Evolutionary conservation across 2,113 vertebrate species (phyloP), one percentile per base, ranked within the genome.

Genomic region (Cottus gobio): DNA sequence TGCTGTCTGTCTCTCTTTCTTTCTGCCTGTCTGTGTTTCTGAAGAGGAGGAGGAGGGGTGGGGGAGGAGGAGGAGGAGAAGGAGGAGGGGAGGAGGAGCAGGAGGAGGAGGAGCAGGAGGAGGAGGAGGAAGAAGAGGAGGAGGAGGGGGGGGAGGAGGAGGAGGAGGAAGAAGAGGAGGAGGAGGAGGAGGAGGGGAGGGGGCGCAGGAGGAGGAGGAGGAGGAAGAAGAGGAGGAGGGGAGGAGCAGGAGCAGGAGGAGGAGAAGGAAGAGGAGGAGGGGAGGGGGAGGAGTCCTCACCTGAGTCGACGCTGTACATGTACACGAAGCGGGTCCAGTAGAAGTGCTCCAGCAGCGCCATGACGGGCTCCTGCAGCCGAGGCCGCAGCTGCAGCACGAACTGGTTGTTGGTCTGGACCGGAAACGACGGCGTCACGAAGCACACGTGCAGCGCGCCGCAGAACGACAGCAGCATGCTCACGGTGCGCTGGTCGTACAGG

Each of bases 401-500:
- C 93, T 99, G 98, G 92, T 99, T 99, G 90, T 97, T 98, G 0
- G 97, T 97, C 46, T 96, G 95, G 0, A 98, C 96, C 0, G 98
- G 97, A 87, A 99, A 99, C 78, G 97, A 98, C 0, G 98, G 97
- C 0, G 98, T 99, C 71, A 99, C 95, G 91, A 99, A 99, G 94
- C 98, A 99, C 71, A 99, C 96, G 0, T 99, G 98, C 16, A 99
- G 96, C 34, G 98, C 96, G 69, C 97, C 97, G 0, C 98, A 99
- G 95, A 99, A 99, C 0, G 98, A 99, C 1, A 97, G 98, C 67
- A 99, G 96, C 97, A 98, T 99, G 95, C 99, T 99, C 90, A 99
- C 97, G 0, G 98, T 99, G 80, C 95, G 96, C 79, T 96, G 94
- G 91, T 99, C 97, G 0, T 99, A 99, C 91, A 99, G 95, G 0